phyloP scores from a whole-genome alignment of 2,888 invertebrate genomes.

The Coleophora flavipennella region DNA sequence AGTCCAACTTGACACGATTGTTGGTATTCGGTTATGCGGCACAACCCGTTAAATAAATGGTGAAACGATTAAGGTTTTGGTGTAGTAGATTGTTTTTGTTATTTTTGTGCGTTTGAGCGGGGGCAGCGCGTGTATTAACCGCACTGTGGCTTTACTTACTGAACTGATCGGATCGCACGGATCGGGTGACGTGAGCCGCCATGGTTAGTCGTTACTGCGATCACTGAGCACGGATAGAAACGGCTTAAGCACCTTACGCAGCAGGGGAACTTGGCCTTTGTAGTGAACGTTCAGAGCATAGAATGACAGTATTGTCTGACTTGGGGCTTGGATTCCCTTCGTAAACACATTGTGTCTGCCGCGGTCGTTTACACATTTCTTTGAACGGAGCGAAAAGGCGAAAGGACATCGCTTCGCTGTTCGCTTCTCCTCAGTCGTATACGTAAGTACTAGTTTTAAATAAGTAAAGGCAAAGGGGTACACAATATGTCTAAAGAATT shows the following conservation, averaged over 20 bases:
- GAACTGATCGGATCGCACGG: neutral
- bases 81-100: slow-evolving; percentile 2
- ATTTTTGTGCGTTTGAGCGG: neutral
- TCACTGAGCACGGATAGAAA: neutral
- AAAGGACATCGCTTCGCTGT: slow-evolving; percentile 41
- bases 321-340: slow-evolving; percentile 26
- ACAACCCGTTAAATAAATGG: slow-evolving; percentile 24
- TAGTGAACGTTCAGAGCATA: slow-evolving; percentile 1
- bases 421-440: no score
- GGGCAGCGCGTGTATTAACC: neutral
- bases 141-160: neutral
- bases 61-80: slow-evolving; percentile 31
- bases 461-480: no score
- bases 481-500: no score
- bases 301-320: neutral
- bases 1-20: no score
- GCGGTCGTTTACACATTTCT: slow-evolving; percentile 60
- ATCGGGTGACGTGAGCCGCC: neutral
- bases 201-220: neutral
- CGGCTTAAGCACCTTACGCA: neutral
- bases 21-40: slow-evolving; percentile 12
- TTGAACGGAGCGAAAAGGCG: slow-evolving; percentile 58
- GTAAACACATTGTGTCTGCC: slow-evolving; percentile 53
- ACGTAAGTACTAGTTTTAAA: no score
- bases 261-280: neutral